Conservation (phyloP, 2,797 vertebrate genomes). For the Enteromius trimaculatus region DNA sequence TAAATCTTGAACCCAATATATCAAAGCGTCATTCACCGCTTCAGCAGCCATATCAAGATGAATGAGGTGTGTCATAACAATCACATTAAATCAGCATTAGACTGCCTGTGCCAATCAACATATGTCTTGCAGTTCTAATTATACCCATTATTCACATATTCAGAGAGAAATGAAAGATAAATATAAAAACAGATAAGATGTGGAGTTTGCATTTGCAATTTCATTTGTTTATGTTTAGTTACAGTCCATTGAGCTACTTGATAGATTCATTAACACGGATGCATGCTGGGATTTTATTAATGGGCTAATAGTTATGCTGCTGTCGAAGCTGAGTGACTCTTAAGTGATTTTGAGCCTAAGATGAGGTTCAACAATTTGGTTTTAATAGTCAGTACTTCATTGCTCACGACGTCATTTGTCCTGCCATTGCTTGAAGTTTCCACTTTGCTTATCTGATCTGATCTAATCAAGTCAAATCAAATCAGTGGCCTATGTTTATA, state of each 20-base stretch:
- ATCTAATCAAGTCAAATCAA: background rate
- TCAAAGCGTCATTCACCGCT: conserved; percentile 27
- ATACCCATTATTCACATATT: conserved; percentile 63
- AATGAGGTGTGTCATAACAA: conserved; percentile 50
- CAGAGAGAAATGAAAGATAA: conserved; percentile 49
- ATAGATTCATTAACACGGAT: conserved; percentile 79
- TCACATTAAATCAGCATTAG: conserved; percentile 63
- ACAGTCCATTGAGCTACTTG: conserved; percentile 77
- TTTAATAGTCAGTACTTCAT: conserved; percentile 49
- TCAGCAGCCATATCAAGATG: conserved; percentile 38
- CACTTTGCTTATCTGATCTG: conserved; percentile 27
- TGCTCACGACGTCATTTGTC: conserved; percentile 36
- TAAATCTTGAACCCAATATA: conserved; percentile 22
- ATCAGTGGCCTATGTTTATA: background rate
- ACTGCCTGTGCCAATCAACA: conserved; percentile 45
- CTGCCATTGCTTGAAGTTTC: conserved; percentile 12
- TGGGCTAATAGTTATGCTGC: conserved; percentile 65
- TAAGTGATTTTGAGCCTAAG: conserved; percentile 38
- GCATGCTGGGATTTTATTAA: conserved; percentile 78
- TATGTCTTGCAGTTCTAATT: conserved; percentile 63
- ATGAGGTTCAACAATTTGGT: conserved; percentile 64
- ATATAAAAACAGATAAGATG: conserved; percentile 66
- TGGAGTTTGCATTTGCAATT: conserved; percentile 64
- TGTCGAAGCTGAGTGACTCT: conserved; percentile 37
- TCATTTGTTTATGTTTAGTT: conserved; percentile 78